Conservation (phyloP, 2,888 invertebrate species). For the Plebejus anna region DNA sequence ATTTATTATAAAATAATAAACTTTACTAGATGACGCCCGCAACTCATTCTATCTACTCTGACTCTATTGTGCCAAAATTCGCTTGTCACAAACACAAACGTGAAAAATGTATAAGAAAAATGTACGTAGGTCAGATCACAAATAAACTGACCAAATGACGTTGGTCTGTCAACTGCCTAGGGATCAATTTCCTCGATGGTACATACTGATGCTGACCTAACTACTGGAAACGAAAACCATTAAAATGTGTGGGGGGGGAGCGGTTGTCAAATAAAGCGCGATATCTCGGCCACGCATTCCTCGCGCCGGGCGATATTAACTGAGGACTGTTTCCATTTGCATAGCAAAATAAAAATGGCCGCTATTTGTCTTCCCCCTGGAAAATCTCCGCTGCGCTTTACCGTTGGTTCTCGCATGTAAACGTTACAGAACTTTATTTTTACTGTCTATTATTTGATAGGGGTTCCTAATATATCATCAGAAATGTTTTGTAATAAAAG, state of each 20-base stretch:
- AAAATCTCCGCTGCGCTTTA: slow-evolving; percentile 39
- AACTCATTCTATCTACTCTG: too few species aligned
- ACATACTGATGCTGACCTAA: slow-evolving; percentile 1
- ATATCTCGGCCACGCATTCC: slow-evolving; percentile 40
- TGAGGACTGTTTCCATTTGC: slow-evolving; percentile 43
- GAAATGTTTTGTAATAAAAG: too few species aligned
- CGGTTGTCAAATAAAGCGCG: slow-evolving; percentile 40
- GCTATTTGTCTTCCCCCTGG: slow-evolving; percentile 44
- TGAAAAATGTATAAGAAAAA: too few species aligned
- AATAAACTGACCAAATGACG: too few species aligned
- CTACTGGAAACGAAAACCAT: slow-evolving; percentile 13
- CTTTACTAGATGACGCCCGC: too few species aligned
- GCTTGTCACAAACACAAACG: too few species aligned
- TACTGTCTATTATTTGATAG: not conserved
- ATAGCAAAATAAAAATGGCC: slow-evolving; percentile 47
- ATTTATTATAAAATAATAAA: too few species aligned
- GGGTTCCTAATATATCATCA: too few species aligned
- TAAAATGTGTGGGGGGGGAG: not conserved
- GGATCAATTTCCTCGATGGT: too few species aligned
- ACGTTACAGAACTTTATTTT: not conserved
- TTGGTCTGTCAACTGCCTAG: too few species aligned
- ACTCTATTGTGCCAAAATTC: too few species aligned
- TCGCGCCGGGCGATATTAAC: slow-evolving; percentile 41
- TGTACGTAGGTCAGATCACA: too few species aligned
- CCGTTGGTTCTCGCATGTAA: slow-evolving; percentile 31